Base-by-base conservation (phyloP, 2,113 vertebrate genomes). In the Podocnemis expansa region DNA sequence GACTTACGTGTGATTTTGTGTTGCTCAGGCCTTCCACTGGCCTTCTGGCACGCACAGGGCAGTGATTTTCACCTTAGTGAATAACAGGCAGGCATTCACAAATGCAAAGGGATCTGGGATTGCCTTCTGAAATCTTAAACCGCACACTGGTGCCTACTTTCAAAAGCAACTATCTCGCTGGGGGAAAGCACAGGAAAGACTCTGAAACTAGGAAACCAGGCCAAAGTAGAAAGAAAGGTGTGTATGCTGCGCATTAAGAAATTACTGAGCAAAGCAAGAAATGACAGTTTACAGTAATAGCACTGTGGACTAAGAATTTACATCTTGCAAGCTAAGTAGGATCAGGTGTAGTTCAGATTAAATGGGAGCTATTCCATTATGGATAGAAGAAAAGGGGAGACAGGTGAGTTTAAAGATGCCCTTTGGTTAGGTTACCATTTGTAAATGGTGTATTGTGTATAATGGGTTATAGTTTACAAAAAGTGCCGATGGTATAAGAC, bases 401-500 rank as follows among this genome's bases (percentile, higher is more conserved):
- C 51, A 87, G 55, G 14, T 38, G 47, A 13, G n/a, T 9, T 49
- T 56, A 54, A 89, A 10, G 2, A n/a, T n/a, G n/a, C n/a, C n/a
- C n/a, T n/a, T n/a, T n/a, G n/a, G n/a, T 27, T 16, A 56, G 16
- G 80, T 80, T 34, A 55, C n/a, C 24, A 52, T 13, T 55, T 12
- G 83, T n/a, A 14, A 87, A 19, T 5, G 1, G 52, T 60, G 27
- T 13, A 45, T 29, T 17, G 47, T 73, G 5, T 41, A 41, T 4
- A 43, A 43, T 84, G n/a, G 45, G 0, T 24, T 12, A 21, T 4
- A 10, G 51, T 75, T 67, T 3, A 67, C 45, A n/a, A 92, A 76
- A 0, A 0, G 12, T 5, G 19, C 25, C 2, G 27, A 55, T 4
- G 54, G 43, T 24, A 34, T 67, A 38, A 67, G n/a, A 43, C 17